These are phyloP conservation scores for Nephrotoma guestfalica DNA, from an alignment of 2,888 invertebrate genomes.

Conservation along the genomic window DNA sequence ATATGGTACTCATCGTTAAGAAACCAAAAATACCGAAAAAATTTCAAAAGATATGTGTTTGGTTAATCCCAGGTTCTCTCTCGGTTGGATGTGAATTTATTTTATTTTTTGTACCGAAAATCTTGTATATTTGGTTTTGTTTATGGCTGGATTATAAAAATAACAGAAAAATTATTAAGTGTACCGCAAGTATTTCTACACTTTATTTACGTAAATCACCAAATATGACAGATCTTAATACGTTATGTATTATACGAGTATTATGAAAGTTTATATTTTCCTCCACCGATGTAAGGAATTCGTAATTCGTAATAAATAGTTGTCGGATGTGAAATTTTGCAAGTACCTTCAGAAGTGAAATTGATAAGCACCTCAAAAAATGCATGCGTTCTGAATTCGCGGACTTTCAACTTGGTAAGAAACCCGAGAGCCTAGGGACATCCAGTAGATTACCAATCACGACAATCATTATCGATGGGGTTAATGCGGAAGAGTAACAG, in stretches of 20 bases:
- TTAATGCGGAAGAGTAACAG: no score
- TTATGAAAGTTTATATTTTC: background rate
- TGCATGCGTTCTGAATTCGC: no score
- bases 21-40: background rate
- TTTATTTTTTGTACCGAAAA: background rate
- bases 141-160: background rate
- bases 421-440: no score
- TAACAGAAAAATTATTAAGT: background rate
- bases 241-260: background rate
- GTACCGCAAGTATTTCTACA: background rate
- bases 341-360: no score
- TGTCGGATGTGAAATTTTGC: no score
- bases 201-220: background rate
- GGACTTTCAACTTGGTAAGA: no score
- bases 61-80: background rate
- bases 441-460: no score
- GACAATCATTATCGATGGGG: no score
- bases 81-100: background rate
- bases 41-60: background rate
- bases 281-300: background rate
- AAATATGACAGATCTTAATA: background rate
- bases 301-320: no score
- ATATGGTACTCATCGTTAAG: background rate
- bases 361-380: no score
- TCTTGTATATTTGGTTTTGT: background rate